These are phyloP conservation scores for Malurus splendens DNA, from an alignment of 2,797 vertebrate genomes.

Conservation along the genomic window DNA sequence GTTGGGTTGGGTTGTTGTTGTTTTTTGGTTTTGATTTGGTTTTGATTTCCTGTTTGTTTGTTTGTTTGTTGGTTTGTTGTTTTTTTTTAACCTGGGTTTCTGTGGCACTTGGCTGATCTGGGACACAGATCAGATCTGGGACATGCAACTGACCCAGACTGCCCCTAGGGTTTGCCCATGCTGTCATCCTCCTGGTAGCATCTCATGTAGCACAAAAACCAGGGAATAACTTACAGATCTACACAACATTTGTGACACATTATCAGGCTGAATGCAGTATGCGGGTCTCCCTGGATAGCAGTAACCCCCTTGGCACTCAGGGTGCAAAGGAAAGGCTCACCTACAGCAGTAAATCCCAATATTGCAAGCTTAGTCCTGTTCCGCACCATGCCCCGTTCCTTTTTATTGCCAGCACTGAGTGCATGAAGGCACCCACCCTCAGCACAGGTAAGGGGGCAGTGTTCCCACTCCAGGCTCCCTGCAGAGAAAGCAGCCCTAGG, in stretches of 20 bases:
- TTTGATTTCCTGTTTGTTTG: no score
- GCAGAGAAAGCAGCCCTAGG: neutral
- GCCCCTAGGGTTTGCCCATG: neutral
- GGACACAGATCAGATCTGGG: neutral
- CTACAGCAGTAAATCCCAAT: neutral
- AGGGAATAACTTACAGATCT: neutral
- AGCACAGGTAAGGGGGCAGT: neutral
- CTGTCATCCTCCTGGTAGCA: neutral
- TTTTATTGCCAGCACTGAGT: neutral
- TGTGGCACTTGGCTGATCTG: neutral
- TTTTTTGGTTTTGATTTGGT: neutral
- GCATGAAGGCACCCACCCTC: neutral
- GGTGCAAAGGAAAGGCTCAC: neutral
- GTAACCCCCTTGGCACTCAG: neutral
- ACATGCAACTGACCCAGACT: neutral
- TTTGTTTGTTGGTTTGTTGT: no score
- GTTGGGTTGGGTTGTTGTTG: neutral
- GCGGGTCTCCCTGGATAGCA: neutral
- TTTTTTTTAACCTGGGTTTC: neutral
- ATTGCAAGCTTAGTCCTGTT: neutral
- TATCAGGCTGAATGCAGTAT: neutral
- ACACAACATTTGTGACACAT: neutral
- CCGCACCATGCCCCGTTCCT: neutral
- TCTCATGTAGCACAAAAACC: neutral
- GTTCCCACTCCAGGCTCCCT: neutral